A percentile compares a stretch with the other conserved stretches of the same genome.
phyloP scores from a whole-genome alignment of 2,113 vertebrate species.

The Dascyllus trimaculatus region DNA sequence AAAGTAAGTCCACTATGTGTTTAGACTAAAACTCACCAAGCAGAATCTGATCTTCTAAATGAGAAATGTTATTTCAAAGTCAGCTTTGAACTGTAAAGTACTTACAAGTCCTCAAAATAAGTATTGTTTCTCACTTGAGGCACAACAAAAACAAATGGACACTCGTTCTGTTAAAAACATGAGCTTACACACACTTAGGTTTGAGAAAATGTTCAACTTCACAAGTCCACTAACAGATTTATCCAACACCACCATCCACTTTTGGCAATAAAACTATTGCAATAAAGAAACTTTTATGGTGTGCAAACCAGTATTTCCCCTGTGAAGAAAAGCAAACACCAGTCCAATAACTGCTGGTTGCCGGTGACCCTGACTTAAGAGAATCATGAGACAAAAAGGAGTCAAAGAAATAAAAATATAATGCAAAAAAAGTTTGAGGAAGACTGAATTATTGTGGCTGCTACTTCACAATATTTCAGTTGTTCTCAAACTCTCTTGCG shows the following conservation, averaged over 20 bases:
- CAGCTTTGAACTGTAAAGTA: not conserved
- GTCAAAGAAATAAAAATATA: not conserved
- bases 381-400: not conserved
- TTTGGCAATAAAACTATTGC: slow-evolving; percentile 2
- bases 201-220: not conserved
- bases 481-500: no score
- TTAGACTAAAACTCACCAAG: no score
- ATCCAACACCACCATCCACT: not conserved
- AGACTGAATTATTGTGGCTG: not conserved
- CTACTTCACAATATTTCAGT: no score
- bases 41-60: no score
- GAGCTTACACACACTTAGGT: not conserved
- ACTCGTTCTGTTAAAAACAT: no score
- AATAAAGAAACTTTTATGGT: slow-evolving; percentile 3
- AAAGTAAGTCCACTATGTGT: not conserved
- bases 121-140: not conserved
- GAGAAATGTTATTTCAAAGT: not conserved
- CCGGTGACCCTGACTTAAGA: not conserved
- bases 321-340: not conserved
- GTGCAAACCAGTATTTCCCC: slow-evolving; percentile 1
- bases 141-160: not conserved
- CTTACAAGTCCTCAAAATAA: not conserved
- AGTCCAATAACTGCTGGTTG: not conserved
- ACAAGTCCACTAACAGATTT: slow-evolving; percentile 3
- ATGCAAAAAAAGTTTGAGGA: no score